phyloP scores from a whole-genome alignment of 2,797 vertebrate genomes.

The Setipinna tenuifilis region DNA sequence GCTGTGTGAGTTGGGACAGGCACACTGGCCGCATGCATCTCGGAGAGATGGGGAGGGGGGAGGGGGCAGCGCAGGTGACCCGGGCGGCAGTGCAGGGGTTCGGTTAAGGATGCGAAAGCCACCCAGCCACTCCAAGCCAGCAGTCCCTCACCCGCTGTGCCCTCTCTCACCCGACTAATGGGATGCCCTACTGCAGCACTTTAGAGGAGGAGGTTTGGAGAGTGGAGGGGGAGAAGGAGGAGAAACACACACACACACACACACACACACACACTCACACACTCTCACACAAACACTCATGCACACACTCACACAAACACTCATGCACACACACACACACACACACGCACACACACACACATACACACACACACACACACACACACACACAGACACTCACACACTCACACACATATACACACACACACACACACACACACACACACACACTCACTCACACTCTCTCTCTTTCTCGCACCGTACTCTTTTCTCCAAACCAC shows the following conservation, averaged over 20 bases:
- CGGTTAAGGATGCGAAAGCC: slow-evolving; percentile 68
- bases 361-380: neutral
- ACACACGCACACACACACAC: neutral
- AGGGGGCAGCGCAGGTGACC: slow-evolving; percentile 38
- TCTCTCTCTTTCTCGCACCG: slow-evolving; percentile 22
- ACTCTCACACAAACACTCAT: neutral
- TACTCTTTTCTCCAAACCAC: slow-evolving; percentile 40
- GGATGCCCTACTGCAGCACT: neutral
- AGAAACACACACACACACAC: too few relatives aligned
- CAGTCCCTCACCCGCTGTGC: neutral
- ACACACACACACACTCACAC: neutral
- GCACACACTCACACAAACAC: slow-evolving; percentile 4
- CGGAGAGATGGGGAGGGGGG: neutral
- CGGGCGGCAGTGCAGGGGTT: slow-evolving; percentile 54
- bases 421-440: too few relatives aligned
- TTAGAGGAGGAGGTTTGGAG: neutral
- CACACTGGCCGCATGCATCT: slow-evolving; percentile 58
- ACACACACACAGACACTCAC: neutral
- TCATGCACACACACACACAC: neutral
- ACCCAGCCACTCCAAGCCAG: slow-evolving; percentile 59
- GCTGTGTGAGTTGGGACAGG: slow-evolving; percentile 82
- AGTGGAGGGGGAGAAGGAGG: neutral
- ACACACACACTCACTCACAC: neutral
- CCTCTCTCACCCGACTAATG: neutral
- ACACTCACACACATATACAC: neutral